Evolutionary conservation across 2,888 invertebrate genomes (phyloP), one percentile per base, ranked within the genome.

Genomic region (Xiphydria camelus): DNA sequence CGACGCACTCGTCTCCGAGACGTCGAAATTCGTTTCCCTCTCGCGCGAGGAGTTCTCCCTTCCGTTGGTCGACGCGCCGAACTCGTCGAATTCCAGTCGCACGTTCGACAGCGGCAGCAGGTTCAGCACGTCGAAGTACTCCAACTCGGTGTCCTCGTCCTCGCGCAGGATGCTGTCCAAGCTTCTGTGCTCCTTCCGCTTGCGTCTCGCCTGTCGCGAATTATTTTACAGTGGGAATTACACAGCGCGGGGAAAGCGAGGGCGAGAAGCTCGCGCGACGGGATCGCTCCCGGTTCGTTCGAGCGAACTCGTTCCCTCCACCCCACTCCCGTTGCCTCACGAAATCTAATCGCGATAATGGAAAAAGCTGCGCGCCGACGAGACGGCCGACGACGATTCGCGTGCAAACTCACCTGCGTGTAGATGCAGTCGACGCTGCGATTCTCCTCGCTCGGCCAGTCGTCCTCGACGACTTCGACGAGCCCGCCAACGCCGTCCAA

Each of bases 141-240:
- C 74, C 34, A 75, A 47, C 43, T 75, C 75, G 18, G 61, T 61
- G 17, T 43, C 36, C 25, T 72, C 73, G 53, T 74, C 73, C 49
- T 75, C 75, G 37, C 70, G 68, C 6, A 74, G 53, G 36, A 75
- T 69, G 43, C 74, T 75, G 49, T 75, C 75, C 31, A 75, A 48
- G 39, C 75, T 75, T 15, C 73, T 47, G 47, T 75, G 74, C 31
- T 74, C 72, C 47, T 75, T 75, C 29, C 74, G 71, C 41, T 73
- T 75, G n/a, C 74, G 64, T 41, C 74, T 75, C 3, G 73, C 74
- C 75, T 75, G 51, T 26, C n/a, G n/a, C n/a, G n/a, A n/a, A n/a
- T n/a, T n/a, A n/a, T n/a, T n/a, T n/a, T n/a, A n/a, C n/a, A n/a
- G n/a, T n/a, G n/a, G n/a, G n/a, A n/a, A n/a, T n/a, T n/a, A n/a